Evolutionary conservation across 2,888 invertebrate species (phyloP), one percentile per base, ranked within the genome.

Genomic region (Allygus modestus): DNA sequence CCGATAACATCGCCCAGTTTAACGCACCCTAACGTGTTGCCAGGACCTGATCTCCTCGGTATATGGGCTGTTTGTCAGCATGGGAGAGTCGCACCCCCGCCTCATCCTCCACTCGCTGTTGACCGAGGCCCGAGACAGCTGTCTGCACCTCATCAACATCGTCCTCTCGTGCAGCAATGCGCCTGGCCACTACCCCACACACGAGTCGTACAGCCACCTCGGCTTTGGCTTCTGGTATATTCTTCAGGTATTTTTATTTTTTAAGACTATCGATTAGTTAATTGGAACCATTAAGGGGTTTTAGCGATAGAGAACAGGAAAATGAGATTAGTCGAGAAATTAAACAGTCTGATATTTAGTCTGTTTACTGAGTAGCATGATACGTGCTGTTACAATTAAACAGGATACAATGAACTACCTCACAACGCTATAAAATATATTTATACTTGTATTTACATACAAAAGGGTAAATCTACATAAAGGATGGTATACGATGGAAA

Each of bases 191-290:
- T 98, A 96, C 91, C 98, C 98, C 0, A 92, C 95, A 2, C 96
- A 98, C 89, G 98, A 98, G 91, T 95, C 94, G 0, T 94, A 96
- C 86, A 98, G 97, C 89, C 96, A 95, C 85, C 93, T 97, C 86
- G 94, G 97, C 0, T 95, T 98, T 91, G 96, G 96, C 1, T 97
- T 98, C 90, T 98, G 98, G 98, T 98, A 97, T 90, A 94, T 96
- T 84, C 91, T 98, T 82, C 98, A 98, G 92, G 96, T 96, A 89
- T 85, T 28, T 28, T 58, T n/a, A n/a, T n/a, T 41, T 41, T n/a
- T n/a, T n/a, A n/a, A n/a, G n/a, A n/a, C n/a, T 85, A 89, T 0
- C 28, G 31, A 75, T 41, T 51, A 41, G 54, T 9, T n/a, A 46
- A 81, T 33, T n/a, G 46, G 17, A 69, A 11, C 11, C 11, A 41